phyloP scores from a whole-genome alignment of 64 coral and sea anemone genomes.

The Exaiptasia diaphana region DNA sequence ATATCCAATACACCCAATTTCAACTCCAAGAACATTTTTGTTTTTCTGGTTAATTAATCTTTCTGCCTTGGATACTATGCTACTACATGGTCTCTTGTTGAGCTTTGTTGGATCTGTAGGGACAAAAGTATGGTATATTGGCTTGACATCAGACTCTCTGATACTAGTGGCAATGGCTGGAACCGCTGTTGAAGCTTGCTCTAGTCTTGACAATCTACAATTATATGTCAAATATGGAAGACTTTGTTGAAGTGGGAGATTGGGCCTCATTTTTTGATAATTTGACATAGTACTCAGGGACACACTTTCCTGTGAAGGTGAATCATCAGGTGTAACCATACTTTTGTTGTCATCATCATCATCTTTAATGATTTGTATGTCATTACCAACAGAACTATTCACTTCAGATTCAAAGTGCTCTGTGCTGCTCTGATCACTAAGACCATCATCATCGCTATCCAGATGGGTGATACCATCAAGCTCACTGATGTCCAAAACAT shows the following conservation, averaged over 20 bases:
- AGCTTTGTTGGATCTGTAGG: neutral
- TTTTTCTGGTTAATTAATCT: neutral
- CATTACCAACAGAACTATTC: neutral
- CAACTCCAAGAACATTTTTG: neutral
- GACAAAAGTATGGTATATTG: neutral
- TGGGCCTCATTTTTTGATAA: neutral
- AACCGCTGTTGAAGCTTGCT: neutral
- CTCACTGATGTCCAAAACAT: neutral
- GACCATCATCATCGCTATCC: neutral
- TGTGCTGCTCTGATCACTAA: neutral
- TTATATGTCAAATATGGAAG: neutral
- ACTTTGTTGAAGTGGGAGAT: neutral
- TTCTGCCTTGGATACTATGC: neutral
- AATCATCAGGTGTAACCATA: neutral
- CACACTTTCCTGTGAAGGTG: neutral
- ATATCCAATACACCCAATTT: neutral
- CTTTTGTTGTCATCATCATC: neutral
- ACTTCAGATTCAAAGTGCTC: neutral
- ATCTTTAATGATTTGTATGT: neutral
- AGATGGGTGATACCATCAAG: neutral
- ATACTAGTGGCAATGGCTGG: neutral
- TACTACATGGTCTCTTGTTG: neutral
- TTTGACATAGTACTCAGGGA: neutral
- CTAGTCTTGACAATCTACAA: too few species aligned
- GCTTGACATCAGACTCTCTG: neutral